A percentile compares a stretch with the other conserved stretches of the same genome.
Evolutionary conservation across 2,888 invertebrate genomes (phyloP).

Genomic region (Idaea dimidiata): DNA sequence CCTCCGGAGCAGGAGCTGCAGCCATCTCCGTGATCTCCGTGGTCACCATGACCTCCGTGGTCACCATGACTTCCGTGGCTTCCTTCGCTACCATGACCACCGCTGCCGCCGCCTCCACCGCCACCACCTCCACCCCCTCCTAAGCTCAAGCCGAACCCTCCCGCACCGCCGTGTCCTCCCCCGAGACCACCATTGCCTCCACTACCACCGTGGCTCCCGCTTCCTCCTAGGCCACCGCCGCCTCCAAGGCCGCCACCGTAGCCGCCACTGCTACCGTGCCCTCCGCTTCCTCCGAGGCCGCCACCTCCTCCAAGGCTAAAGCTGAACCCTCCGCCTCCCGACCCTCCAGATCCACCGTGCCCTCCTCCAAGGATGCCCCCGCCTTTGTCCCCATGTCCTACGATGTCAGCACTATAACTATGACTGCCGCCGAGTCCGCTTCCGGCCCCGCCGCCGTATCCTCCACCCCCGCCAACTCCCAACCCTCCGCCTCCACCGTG

Average conservation of each 20-base stretch:
- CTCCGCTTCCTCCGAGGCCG: conserved; percentile 23
- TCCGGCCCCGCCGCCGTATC: conserved; percentile 13
- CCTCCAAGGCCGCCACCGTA: conserved; percentile 23
- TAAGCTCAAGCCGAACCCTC: neutral
- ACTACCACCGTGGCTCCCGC: conserved; percentile 17
- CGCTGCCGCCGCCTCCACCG: conserved; percentile 8
- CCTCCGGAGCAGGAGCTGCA: conserved; percentile 26
- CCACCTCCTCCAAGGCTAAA: conserved; percentile 29
- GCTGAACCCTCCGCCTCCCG: conserved; percentile 25
- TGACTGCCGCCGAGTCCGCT: conserved; percentile 28
- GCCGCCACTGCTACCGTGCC: conserved; percentile 15
- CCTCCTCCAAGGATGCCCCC: conserved; percentile 37
- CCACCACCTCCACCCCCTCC: conserved; percentile 8
- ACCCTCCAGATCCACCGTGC: conserved; percentile 53
- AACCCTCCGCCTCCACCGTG: neutral
- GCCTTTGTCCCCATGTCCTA: conserved; percentile 17
- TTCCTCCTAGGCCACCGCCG: conserved; percentile 16
- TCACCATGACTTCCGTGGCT: conserved; percentile 8
- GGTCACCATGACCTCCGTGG: neutral
- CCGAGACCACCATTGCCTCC: conserved; percentile 21
- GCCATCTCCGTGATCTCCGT: neutral
- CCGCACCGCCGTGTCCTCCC: conserved; percentile 2
- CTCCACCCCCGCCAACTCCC: conserved; percentile 6
- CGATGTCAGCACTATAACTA: conserved; percentile 23
- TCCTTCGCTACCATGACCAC: conserved; percentile 11